phyloP scores from a whole-genome alignment of 1,140 invertebrate genomes.

The Eurytemora carolleeae region DNA sequence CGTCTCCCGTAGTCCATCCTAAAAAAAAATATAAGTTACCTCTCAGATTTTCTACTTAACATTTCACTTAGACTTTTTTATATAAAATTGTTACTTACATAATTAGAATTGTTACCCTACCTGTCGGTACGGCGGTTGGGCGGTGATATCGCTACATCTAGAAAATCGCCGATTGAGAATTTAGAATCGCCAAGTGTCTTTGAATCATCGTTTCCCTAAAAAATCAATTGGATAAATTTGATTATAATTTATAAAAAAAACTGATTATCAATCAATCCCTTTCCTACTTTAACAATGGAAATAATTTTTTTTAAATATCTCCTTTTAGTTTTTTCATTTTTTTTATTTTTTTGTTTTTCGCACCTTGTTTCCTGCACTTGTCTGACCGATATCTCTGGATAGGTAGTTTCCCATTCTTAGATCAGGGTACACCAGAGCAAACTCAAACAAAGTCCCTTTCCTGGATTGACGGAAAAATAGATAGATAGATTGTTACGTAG shows the following conservation, averaged over 20 bases:
- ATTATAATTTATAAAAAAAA: no score
- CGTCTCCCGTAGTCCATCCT: not conserved
- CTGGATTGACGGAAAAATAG: slow-evolving; percentile 26
- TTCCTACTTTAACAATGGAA: no score
- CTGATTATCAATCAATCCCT: no score
- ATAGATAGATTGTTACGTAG: not conserved
- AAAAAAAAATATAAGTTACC: no score
- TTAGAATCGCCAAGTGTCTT: slow-evolving; percentile 64
- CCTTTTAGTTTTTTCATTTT: no score
- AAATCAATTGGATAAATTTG: no score
- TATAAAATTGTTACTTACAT: no score
- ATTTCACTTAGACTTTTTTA: no score
- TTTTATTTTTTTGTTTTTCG: no score
- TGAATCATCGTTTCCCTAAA: slow-evolving; percentile 53
- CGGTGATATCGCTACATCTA: slow-evolving; percentile 89
- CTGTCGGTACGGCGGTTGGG: slow-evolving; percentile 30
- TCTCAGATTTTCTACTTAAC: no score
- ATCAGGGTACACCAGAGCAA: slow-evolving; percentile 84
- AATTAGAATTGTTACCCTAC: no score
- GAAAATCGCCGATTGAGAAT: slow-evolving; percentile 82
- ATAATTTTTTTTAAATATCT: no score
- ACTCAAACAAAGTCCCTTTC: slow-evolving; percentile 72
- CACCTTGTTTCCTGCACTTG: slow-evolving; percentile 71
- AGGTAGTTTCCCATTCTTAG: slow-evolving; percentile 22
- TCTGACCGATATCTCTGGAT: slow-evolving; percentile 83